Evolutionary conservation across 2,888 invertebrate species (phyloP), one percentile per base, ranked within the genome.

Genomic region (Thumatha senex): DNA sequence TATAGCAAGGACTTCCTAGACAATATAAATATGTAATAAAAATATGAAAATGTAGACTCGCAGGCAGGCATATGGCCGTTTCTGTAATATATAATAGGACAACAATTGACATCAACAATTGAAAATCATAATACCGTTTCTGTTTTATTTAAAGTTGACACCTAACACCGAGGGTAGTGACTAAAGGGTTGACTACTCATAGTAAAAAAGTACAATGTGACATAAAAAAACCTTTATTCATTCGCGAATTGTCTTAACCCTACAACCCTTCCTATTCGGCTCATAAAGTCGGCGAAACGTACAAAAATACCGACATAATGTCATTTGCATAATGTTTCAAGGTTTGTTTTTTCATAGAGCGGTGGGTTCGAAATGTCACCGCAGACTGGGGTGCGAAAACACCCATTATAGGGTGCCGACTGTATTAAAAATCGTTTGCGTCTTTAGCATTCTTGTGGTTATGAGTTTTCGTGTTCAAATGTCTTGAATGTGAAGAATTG

Each of bases 261-360:
- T 76, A 80, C 82, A 87, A 85, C 86, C 88, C 89, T 85, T 88
- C 79, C 84, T 83, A 75, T 80, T 78, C 86, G 89, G 80, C 76
- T 89, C 90, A 91, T 91, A 91, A 91, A 90, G 73, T 86, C 79
- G 78, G 79, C 80, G 82, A 86, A 88, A 84, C 81, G 84, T 81
- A 86, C 88, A 89, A 90, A 91, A 90, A 91, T 88, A 84, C 78
- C 83, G 82, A 83, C 87, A 89, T 89, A 87, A 88, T 87, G 89
- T 80, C 90, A 91, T 91, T 91, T 91, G 91, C 91, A 91, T 91
- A 90, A 88, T 87, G 85, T 90, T 88, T 84, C 73, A 63, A 79
- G 86, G 84, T 83, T 89, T 90, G 88, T 89, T 90, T 90, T 91
- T 89, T 89, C 87, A 86, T 86, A 85, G 82, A 84, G 84, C 81